Conservation (phyloP, 2,113 vertebrate genomes). For the Cranoglanis bouderius region DNA sequence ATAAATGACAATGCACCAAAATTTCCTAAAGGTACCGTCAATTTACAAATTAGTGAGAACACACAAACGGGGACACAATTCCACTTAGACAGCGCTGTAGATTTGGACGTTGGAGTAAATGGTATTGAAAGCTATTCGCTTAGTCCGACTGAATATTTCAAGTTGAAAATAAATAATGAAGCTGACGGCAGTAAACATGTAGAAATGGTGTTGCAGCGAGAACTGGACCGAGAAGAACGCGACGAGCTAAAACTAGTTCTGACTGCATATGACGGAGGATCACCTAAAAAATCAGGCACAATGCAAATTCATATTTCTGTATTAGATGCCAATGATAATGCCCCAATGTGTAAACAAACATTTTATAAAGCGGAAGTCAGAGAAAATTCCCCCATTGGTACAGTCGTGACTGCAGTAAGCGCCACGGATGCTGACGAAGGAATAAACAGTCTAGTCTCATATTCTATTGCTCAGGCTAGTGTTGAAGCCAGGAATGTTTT, state of each 20-base stretch:
- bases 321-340: constrained; percentile 73
- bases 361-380: constrained; percentile 60
- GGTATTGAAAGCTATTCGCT: constrained; percentile 68
- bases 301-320: constrained; percentile 63
- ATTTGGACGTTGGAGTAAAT: constrained; percentile 72
- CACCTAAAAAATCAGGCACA: constrained; percentile 61
- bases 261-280: constrained; percentile 71
- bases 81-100: constrained; percentile 64
- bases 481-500: constrained; percentile 61
- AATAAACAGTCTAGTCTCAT: constrained; percentile 65
- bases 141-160: constrained; percentile 66
- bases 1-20: constrained; percentile 77
- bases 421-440: constrained; percentile 70
- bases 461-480: constrained; percentile 65
- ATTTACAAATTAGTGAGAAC: constrained; percentile 71
- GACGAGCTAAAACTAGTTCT: constrained; percentile 62
- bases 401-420: constrained; percentile 59
- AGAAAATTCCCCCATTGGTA: constrained; percentile 62
- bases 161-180: constrained; percentile 55
- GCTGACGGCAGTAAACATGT: constrained; percentile 62
- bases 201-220: constrained; percentile 69
- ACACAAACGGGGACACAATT: constrained; percentile 62
- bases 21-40: constrained; percentile 65
- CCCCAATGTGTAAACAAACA: constrained; percentile 64
- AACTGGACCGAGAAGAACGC: constrained; percentile 69